A percentile compares a stretch with the other conserved stretches of the same genome.
These are phyloP conservation scores for Marmota flaviventris DNA, from an alignment of 2,113 vertebrate species.

Conservation along the genomic window DNA sequence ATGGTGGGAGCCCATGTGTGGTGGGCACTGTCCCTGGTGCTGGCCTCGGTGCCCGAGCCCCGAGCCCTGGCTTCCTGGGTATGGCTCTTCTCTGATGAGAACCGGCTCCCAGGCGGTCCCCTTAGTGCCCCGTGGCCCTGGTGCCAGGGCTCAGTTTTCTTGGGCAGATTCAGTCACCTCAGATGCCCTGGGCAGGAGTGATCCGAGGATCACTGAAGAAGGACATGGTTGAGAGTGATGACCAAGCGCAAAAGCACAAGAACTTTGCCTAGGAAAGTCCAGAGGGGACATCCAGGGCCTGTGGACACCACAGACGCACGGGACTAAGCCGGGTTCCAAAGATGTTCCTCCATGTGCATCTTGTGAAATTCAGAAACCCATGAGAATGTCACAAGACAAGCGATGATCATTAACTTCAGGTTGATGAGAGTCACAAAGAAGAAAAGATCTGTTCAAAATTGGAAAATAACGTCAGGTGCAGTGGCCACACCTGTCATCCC, in stretches of 20 bases:
- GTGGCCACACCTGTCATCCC: background rate
- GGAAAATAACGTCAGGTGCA: too few species aligned
- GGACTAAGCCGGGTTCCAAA: accelerated
- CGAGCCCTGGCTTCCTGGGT: accelerated
- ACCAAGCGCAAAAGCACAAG: background rate
- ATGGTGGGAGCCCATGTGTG: background rate
- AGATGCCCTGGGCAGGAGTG: too few species aligned
- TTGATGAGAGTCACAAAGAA: background rate
- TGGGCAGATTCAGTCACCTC: background rate
- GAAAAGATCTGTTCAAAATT: background rate
- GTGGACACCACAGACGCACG: accelerated
- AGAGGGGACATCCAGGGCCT: accelerated
- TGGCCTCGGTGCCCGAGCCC: too few species aligned
- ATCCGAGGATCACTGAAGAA: background rate
- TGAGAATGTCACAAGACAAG: accelerated
- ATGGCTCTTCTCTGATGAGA: accelerated
- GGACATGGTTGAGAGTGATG: background rate
- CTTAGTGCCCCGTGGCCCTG: accelerated
- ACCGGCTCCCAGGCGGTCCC: accelerated
- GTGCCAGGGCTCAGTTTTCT: accelerated
- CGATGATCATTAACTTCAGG: accelerated
- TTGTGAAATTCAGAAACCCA: too few species aligned
- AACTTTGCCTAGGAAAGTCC: accelerated
- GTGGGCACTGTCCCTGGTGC: background rate
- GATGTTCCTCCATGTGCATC: accelerated